These are phyloP conservation scores for Myotis findleyi DNA, from an alignment of 2,797 vertebrate genomes.

Conservation along the genomic window DNA sequence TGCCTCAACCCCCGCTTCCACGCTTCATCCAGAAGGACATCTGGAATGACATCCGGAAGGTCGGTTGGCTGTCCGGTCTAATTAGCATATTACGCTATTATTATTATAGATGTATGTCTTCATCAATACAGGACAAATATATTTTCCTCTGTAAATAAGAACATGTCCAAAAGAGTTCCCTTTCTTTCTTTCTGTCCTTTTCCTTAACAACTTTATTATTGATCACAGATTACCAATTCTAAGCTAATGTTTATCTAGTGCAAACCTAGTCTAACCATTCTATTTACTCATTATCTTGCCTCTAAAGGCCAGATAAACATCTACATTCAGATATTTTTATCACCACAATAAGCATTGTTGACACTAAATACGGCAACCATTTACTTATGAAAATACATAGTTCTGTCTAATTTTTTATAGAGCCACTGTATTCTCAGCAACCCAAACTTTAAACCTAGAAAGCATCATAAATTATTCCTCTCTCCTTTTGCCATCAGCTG, in stretches of 20 bases:
- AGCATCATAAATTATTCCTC: background rate
- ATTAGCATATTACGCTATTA: no score
- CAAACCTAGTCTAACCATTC: background rate
- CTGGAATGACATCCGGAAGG: no score
- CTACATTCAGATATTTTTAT: background rate
- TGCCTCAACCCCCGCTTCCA: no score
- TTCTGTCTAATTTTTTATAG: background rate
- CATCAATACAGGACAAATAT: background rate
- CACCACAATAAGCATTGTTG: background rate
- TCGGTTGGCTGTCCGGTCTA: no score
- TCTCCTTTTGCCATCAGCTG: background rate
- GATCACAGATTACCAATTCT: background rate
- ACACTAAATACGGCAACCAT: background rate
- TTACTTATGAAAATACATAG: background rate
- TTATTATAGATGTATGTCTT: no score
- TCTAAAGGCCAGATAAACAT: background rate
- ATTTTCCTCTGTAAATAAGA: background rate
- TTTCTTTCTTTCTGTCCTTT: background rate
- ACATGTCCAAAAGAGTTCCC: background rate
- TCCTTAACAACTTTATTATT: background rate
- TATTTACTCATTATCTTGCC: background rate
- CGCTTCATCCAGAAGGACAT: rapidly evolving
- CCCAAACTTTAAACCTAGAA: background rate
- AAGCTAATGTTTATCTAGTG: background rate
- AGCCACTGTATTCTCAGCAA: background rate